A percentile compares a stretch with the other conserved stretches of the same genome.
Conservation (phyloP, 2,888 invertebrate species). For the Oligia latruncula region DNA sequence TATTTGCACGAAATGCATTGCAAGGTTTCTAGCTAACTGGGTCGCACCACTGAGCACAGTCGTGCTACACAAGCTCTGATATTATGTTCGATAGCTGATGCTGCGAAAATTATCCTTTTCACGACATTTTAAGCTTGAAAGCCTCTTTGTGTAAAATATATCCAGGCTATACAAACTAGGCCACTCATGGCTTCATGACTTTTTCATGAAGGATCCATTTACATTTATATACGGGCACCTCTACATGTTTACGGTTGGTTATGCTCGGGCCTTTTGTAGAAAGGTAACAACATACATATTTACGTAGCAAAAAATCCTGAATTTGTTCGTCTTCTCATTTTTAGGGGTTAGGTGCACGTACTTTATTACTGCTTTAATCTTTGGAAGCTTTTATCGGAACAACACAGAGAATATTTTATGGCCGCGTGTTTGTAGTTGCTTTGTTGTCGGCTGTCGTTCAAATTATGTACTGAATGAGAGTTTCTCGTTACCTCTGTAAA, state of each 20-base stretch:
- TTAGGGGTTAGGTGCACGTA: slow-evolving; percentile 11
- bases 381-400: slow-evolving; percentile 34
- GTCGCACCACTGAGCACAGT: neutral
- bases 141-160: slow-evolving; percentile 55
- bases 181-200: slow-evolving; percentile 62
- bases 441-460: slow-evolving; percentile 20
- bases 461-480: slow-evolving; percentile 25
- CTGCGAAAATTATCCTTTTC: slow-evolving; percentile 22
- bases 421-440: slow-evolving; percentile 16
- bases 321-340: slow-evolving; percentile 40
- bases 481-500: neutral
- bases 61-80: slow-evolving; percentile 23
- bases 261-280: slow-evolving; percentile 39
- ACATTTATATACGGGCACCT: slow-evolving; percentile 63
- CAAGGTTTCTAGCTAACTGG: slow-evolving; percentile 20
- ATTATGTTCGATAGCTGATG: slow-evolving; percentile 27
- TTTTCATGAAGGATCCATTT: slow-evolving; percentile 66
- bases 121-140: slow-evolving; percentile 45
- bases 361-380: slow-evolving; percentile 39
- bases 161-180: slow-evolving; percentile 51
- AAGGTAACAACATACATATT: slow-evolving; percentile 50
- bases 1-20: slow-evolving; percentile 17
- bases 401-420: slow-evolving; percentile 48
- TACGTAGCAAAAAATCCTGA: slow-evolving; percentile 29
- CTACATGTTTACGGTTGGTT: slow-evolving; percentile 56